Conservation (phyloP, 2,113 vertebrate species). For the Fregetta grallaria region DNA sequence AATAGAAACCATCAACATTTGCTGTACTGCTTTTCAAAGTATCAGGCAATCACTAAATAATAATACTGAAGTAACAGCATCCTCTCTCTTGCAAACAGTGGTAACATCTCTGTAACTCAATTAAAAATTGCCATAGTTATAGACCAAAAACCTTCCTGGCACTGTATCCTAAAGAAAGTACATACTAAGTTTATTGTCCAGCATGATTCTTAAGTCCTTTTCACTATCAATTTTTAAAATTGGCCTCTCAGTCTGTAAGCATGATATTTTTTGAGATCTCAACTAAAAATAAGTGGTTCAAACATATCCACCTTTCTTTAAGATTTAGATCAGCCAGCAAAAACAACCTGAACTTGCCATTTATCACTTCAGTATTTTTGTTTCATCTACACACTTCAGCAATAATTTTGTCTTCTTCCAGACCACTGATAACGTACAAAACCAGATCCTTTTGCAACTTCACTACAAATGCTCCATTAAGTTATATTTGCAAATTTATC, state of each 20-base stretch:
- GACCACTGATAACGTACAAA: not conserved
- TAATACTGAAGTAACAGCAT: not conserved
- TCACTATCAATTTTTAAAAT: not conserved
- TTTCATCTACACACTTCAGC: not conserved
- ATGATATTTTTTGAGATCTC: not conserved
- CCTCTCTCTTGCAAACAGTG: not conserved
- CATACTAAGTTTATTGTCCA: not conserved
- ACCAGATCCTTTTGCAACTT: not conserved
- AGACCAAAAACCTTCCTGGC: not conserved
- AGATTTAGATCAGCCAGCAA: not conserved
- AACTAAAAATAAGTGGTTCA: not conserved
- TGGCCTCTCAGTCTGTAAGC: not conserved
- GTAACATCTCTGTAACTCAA: not conserved
- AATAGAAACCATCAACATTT: not conserved
- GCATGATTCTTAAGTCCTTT: not conserved
- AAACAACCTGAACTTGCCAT: not conserved
- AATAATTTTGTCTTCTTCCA: not conserved
- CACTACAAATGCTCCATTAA: not conserved
- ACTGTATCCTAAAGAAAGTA: not conserved
- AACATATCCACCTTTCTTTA: not conserved
- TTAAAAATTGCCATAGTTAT: not conserved
- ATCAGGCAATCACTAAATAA: not conserved
- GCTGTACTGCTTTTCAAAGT: not conserved
- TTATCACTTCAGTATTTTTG: not conserved
- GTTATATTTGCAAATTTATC: not conserved